phyloP scores from a whole-genome alignment of 2,113 vertebrate genomes.

The Anguilla japonica region DNA sequence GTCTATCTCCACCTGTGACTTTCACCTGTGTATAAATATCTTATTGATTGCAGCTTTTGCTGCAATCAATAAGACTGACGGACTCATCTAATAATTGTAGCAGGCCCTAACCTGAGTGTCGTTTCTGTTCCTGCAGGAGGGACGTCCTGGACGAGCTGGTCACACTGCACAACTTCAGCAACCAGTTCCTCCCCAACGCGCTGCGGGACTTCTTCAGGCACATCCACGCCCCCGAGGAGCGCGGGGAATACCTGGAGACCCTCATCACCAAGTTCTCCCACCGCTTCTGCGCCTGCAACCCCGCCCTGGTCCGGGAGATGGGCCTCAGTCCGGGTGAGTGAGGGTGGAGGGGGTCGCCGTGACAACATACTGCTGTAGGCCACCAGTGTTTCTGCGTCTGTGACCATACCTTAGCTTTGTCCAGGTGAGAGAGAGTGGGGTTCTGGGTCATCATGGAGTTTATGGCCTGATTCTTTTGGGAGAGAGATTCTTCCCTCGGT shows the following conservation, averaged over 20 bases:
- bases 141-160: conserved; percentile 97
- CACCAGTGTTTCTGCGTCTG: not conserved
- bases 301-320: conserved; percentile 85
- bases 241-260: conserved; percentile 97
- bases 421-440: not conserved
- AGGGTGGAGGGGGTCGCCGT: not conserved
- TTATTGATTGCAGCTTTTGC: too few relatives aligned
- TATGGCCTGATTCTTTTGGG: too few relatives aligned
- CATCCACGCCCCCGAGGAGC: conserved; percentile 96
- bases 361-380: not conserved
- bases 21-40: too few relatives aligned
- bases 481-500: not conserved
- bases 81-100: not conserved
- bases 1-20: too few relatives aligned
- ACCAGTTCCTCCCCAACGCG: conserved; percentile 97
- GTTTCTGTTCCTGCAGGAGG: conserved; percentile 66
- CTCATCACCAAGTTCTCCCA: conserved; percentile 99
- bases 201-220: conserved; percentile 97
- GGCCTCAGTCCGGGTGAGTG: conserved; percentile 94
- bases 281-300: conserved; percentile 95
- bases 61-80: too few relatives aligned
- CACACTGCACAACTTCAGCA: conserved; percentile 97
- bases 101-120: not conserved
- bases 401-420: not conserved
- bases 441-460: not conserved